Conservation (phyloP, 2,113 vertebrate species). For the Siniperca chuatsi region DNA sequence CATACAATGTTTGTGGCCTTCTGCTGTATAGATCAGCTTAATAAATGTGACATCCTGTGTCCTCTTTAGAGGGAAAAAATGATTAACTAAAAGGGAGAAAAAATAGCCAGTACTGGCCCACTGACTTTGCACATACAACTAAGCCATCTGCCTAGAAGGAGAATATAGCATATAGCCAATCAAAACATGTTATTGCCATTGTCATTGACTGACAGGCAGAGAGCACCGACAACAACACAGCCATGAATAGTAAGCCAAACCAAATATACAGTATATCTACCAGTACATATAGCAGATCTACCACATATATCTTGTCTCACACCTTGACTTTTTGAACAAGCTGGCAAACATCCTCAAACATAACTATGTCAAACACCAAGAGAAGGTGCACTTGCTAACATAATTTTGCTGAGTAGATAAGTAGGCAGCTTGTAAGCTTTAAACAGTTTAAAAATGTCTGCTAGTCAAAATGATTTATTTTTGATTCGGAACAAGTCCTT, state of each 20-base stretch:
- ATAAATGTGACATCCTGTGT: neutral
- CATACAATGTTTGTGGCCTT: neutral
- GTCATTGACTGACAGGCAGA: neutral
- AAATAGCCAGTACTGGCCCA: no score
- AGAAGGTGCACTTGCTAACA: neutral
- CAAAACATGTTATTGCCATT: neutral
- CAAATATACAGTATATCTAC: neutral
- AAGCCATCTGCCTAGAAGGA: neutral
- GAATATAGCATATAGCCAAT: neutral
- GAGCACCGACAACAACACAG: neutral
- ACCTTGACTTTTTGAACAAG: neutral
- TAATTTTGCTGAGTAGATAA: neutral
- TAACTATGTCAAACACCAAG: neutral
- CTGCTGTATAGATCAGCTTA: neutral
- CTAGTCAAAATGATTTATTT: neutral
- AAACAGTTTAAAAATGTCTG: neutral
- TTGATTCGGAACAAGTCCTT: neutral
- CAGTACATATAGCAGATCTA: neutral
- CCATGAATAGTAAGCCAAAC: neutral
- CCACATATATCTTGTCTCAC: neutral
- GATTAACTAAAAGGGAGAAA: neutral
- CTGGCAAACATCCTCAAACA: neutral
- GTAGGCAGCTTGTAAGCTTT: neutral
- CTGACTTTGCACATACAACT: neutral
- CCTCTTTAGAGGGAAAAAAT: neutral